Evolutionary conservation across 1,140 invertebrate genomes (phyloP).

Genomic region (Steinernema khuongi): DNA sequence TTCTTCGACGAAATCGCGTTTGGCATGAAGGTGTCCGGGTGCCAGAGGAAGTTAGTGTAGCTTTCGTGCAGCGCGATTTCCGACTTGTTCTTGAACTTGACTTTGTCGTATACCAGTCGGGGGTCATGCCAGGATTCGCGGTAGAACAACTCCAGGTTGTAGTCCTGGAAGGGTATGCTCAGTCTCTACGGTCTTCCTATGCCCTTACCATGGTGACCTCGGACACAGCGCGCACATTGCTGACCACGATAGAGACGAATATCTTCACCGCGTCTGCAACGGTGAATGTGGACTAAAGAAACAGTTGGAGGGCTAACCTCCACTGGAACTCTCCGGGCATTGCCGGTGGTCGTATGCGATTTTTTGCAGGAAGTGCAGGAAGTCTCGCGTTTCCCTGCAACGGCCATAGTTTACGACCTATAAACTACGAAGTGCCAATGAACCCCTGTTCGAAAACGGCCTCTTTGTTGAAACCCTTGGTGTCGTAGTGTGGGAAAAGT

Average conservation of each 20-base stretch:
- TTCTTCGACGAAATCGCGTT: conserved; percentile 50
- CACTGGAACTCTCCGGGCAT: conserved; percentile 48
- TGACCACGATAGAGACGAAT: conserved; percentile 53
- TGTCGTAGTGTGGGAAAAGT: background rate
- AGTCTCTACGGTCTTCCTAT: background rate
- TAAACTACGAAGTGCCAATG: background rate
- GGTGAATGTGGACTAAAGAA: background rate
- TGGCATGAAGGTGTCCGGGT: conserved; percentile 44
- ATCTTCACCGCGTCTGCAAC: conserved; percentile 42
- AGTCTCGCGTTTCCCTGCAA: conserved; percentile 58
- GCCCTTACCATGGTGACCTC: conserved; percentile 55
- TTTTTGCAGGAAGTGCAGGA: conserved; percentile 51
- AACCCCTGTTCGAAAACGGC: conserved; percentile 26
- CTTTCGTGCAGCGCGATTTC: conserved; percentile 41
- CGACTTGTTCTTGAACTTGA: conserved; percentile 51
- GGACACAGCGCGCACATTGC: conserved; percentile 54
- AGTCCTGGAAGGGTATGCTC: conserved; percentile 41
- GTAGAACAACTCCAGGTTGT: conserved; percentile 55
- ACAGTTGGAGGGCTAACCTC: conserved; percentile 23
- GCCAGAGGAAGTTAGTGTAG: conserved; percentile 44
- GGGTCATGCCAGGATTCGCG: conserved; percentile 52
- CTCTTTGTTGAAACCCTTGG: conserved; percentile 25
- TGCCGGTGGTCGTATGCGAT: conserved; percentile 57
- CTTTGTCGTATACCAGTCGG: conserved; percentile 47
- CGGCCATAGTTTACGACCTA: background rate